Evolutionary conservation across 2,113 vertebrate species (phyloP).

Genomic region (Cyrtonyx montezumae): DNA sequence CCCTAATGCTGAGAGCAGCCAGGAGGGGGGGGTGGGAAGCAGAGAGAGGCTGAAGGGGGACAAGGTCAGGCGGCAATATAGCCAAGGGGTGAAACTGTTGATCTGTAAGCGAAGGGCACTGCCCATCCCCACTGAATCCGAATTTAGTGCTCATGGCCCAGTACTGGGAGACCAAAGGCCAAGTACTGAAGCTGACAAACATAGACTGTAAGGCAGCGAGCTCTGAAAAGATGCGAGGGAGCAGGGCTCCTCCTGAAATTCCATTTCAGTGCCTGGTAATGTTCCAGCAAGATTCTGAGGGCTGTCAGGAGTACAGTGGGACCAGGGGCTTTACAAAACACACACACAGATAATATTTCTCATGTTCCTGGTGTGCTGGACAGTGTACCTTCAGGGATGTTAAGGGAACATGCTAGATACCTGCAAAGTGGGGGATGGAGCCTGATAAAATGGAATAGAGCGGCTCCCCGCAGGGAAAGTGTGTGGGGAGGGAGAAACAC

Average conservation of each 20-base stretch:
- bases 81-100: background rate
- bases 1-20: background rate
- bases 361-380: background rate
- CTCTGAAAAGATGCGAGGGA: background rate
- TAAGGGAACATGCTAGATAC: background rate
- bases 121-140: background rate
- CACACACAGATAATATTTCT: background rate
- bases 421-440: background rate
- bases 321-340: background rate
- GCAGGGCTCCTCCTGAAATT: background rate
- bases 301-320: background rate
- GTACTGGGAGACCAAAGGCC: background rate
- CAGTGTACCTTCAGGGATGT: fast-evolving
- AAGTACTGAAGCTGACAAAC: background rate
- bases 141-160: background rate
- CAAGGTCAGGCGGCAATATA: background rate
- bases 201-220: background rate
- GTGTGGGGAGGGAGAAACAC: background rate
- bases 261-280: background rate
- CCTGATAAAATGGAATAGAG: background rate
- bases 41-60: background rate
- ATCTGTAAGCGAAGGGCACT: background rate
- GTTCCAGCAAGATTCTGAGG: background rate
- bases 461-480: background rate
- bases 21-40: background rate